A percentile compares a stretch with the other conserved stretches of the same genome.
Evolutionary conservation across 2,797 vertebrate genomes (phyloP).

Genomic region (Trachurus trachurus): DNA sequence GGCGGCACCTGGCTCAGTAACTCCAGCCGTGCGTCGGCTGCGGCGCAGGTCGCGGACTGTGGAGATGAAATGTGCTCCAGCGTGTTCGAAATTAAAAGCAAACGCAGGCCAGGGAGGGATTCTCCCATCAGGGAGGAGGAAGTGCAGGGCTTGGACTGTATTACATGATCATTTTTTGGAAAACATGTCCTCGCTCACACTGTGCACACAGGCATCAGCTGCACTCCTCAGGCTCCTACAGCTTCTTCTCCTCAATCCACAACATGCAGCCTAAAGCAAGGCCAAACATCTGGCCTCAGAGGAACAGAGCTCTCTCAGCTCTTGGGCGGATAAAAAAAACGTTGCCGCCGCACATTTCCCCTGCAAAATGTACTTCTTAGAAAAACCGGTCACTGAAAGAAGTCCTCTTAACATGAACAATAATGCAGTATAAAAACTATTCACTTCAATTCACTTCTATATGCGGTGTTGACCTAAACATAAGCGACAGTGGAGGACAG

Average conservation of each 20-base stretch:
- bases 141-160: slow-evolving; percentile 35
- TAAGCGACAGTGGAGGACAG: too few species aligned
- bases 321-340: neutral
- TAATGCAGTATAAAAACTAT: too few species aligned
- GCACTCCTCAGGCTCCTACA: slow-evolving; percentile 15
- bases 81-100: slow-evolving; percentile 59
- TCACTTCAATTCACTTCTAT: too few species aligned
- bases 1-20: slow-evolving; percentile 50
- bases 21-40: neutral
- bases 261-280: slow-evolving; percentile 29
- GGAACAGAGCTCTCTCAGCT: slow-evolving; percentile 22
- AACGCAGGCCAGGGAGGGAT: slow-evolving; percentile 40
- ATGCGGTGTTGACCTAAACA: too few species aligned
- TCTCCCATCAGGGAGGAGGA: slow-evolving; percentile 57
- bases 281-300: slow-evolving; percentile 37
- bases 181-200: slow-evolving; percentile 47
- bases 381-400: neutral
- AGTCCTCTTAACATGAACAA: neutral
- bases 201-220: slow-evolving; percentile 37
- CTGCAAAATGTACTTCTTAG: neutral
- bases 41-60: slow-evolving; percentile 29
- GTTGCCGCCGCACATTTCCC: slow-evolving; percentile 7
- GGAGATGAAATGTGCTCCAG: slow-evolving; percentile 56
- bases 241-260: slow-evolving; percentile 40
- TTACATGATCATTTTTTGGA: slow-evolving; percentile 55